A percentile compares a stretch with the other conserved stretches of the same genome.
Evolutionary conservation across 2,113 vertebrate genomes (phyloP).

Genomic region (Otocyon megalotis): DNA sequence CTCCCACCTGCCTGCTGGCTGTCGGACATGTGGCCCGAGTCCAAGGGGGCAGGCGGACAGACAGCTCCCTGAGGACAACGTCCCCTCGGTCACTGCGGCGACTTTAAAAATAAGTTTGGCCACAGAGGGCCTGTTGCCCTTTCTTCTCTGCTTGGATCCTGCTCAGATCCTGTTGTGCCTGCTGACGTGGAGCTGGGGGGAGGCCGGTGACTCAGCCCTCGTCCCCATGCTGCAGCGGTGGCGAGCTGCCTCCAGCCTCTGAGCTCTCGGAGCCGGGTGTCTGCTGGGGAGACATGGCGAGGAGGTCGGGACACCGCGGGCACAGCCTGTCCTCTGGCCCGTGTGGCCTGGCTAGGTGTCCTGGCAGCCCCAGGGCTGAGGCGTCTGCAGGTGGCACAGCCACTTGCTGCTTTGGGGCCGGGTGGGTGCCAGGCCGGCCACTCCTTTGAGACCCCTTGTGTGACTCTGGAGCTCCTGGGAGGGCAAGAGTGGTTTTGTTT

Average conservation of each 20-base stretch:
- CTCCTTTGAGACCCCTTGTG: background rate
- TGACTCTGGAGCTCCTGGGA: background rate
- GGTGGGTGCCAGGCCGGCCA: background rate
- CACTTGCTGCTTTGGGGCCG: background rate
- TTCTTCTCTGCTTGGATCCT: background rate
- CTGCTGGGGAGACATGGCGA: background rate
- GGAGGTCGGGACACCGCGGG: background rate
- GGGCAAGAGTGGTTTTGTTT: background rate
- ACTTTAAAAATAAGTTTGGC: conserved; percentile 42
- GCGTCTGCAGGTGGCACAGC: background rate
- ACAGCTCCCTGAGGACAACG: background rate
- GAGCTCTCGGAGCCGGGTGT: background rate
- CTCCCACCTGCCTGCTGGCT: background rate
- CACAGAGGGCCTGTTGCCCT: background rate
- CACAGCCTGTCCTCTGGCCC: background rate
- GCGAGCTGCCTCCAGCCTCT: background rate
- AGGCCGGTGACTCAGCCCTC: conserved; percentile 73
- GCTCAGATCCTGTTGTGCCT: background rate
- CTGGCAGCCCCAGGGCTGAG: background rate
- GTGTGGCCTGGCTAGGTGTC: background rate
- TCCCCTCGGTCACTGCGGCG: background rate
- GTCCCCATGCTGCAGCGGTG: background rate
- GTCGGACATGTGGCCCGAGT: background rate
- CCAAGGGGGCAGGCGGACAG: background rate
- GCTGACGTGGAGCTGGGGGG: conserved; percentile 68